Evolutionary conservation across 2,113 vertebrate genomes (phyloP), one percentile per base, ranked within the genome.

Genomic region (Antigone vipio): DNA sequence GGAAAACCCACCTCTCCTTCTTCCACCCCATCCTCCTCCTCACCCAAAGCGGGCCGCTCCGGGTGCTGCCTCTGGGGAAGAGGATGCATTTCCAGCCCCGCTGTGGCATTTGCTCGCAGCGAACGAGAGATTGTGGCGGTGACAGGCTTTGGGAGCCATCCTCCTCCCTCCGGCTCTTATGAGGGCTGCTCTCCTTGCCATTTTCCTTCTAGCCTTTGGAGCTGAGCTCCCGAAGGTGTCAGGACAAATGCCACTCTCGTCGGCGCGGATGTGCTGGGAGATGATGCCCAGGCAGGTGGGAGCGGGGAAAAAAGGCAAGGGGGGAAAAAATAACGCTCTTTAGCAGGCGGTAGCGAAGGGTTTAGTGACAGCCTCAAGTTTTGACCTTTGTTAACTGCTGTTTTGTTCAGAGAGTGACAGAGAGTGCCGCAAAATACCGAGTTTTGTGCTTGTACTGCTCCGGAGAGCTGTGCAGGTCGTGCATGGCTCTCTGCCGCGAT

Each of bases 331-430:
- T 40, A 73, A 44, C 75, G 62, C 80, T 91, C 52, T 94, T 96
- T 92, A 91, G 52, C 75, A 53, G 85, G 89, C 26, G 0, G 6
- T 7, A 6, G 24, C 26, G 11, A 49, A 34, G 66, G 9, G 16
- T 91, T 75, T 86, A 86, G 89, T 42, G 62, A 81, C 94, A 96
- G 62, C 77, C 89, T 94, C 74, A 56, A 71, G 80, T 89, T 90
- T 16, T 96, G 97, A 96, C 96, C 93, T 96, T 94, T 97, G 89
- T 95, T 97, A 97, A 95, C 94, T 95, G 89, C 73, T 67, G 83
- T 95, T 97, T 96, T 95, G 69, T 95, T 96, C 42, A 7, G 23
- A 85, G 71, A 35, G 44, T 94, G 95, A 96, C 88, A 96, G 81
- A 26, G 80, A 92, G 50, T 30, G 9, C 92, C 18, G 26, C 9